phyloP scores from a whole-genome alignment of 1,140 invertebrate genomes.

The Cephus cinctus region DNA sequence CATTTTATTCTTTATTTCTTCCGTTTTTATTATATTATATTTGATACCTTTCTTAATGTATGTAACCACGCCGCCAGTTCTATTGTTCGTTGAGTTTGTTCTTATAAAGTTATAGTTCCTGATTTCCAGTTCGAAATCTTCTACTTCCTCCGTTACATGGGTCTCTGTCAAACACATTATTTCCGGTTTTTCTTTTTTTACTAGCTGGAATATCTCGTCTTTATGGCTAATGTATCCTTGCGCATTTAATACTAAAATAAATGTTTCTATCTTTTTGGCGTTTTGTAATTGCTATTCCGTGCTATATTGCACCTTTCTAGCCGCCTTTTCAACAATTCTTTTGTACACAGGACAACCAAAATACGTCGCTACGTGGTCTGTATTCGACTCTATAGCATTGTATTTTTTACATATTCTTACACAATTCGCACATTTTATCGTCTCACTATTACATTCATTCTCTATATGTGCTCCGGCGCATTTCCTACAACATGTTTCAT shows the following conservation, averaged over 20 bases:
- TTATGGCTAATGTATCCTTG: slow-evolving; percentile 11
- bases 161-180: slow-evolving; percentile 10
- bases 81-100: not conserved
- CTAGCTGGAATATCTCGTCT: slow-evolving; percentile 5
- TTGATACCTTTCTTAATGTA: not conserved
- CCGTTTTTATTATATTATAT: slow-evolving; percentile 1
- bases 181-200: slow-evolving; percentile 5
- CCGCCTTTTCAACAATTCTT: too few relatives aligned
- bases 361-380: too few relatives aligned
- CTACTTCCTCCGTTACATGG: slow-evolving; percentile 8
- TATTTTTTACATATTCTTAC: too few relatives aligned
- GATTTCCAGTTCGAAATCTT: not conserved
- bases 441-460: too few relatives aligned
- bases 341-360: too few relatives aligned
- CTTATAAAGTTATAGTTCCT: not conserved
- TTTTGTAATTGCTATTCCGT: slow-evolving; percentile 4
- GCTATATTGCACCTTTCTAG: slow-evolving; percentile 4
- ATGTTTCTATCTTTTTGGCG: not conserved
- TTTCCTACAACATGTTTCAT: too few relatives aligned
- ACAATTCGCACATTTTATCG: too few relatives aligned
- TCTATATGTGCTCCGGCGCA: too few relatives aligned
- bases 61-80: slow-evolving; percentile 7
- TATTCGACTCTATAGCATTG: too few relatives aligned
- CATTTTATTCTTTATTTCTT: slow-evolving; percentile 2
- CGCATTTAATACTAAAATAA: slow-evolving; percentile 7